Base-by-base conservation (phyloP, 2,888 invertebrate species). In the Amphipoea lucens region DNA sequence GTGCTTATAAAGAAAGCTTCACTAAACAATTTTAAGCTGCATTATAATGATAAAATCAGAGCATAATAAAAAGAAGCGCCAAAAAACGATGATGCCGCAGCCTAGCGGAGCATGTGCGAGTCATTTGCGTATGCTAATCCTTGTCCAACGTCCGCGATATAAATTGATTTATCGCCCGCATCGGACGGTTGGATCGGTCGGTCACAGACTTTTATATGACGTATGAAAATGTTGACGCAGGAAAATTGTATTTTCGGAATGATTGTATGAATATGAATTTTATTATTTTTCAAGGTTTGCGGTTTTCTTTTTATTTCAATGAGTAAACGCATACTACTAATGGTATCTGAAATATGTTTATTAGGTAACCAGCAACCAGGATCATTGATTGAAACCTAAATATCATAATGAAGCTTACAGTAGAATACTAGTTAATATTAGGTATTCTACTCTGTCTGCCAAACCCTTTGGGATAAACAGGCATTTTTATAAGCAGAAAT, bases 41-140 rank as follows among this genome's bases (percentile, higher is more conserved):
- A 67, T 83, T 57, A n/a, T 54, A 45, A 42, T 45, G 62, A 76
- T 70, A 68, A 72, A 84, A 87, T 85, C 73, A 51, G 14, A 48
- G 14, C 48, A 54, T 48, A 40, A 57, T 83, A 71, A 84, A 85
- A 76, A 87, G 70, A 87, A 76, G 74, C 73, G 57, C 45, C 74
- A 75, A 87, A 87, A 54, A 81, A 23, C 40, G 82, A 82, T 73
- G 69, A 66, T 77, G 76, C 85, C 81, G 75, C 66, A 57, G 70
- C 74, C 40, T 62, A 40, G 66, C 73, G 60, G 77, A 81, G 78
- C 84, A 82, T 87, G 82, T 82, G 87, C 84, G 72, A 83, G 87
- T 88, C 86, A 89, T 88, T 88, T 89, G 79, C 81, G 88, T 88
- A 88, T 89, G 88, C 82, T 88, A 89, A 88, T 89, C 77, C 86